These are phyloP conservation scores for Tenthredo livida DNA, from an alignment of 2,888 invertebrate genomes.

Conservation along the genomic window DNA sequence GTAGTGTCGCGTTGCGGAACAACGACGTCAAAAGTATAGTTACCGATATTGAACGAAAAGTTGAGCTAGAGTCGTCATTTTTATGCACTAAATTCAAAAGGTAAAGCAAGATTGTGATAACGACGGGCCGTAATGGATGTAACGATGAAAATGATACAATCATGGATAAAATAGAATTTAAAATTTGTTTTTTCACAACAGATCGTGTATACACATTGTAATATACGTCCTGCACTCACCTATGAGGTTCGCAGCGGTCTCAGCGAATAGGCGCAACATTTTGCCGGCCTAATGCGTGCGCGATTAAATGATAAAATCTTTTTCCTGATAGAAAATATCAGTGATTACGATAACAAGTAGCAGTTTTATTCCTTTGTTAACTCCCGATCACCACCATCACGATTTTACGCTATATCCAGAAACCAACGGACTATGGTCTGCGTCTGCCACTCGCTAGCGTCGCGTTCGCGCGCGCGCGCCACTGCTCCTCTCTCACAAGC, in stretches of 20 bases:
- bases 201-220: too few relatives aligned
- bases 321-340: too few relatives aligned
- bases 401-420: background rate
- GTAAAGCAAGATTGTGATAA: too few relatives aligned
- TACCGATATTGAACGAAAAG: background rate
- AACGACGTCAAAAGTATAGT: background rate
- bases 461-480: conserved; percentile 11
- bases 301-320: background rate
- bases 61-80: background rate
- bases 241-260: conserved; percentile 73
- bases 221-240: conserved; percentile 67
- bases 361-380: conserved; percentile 54
- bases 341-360: background rate
- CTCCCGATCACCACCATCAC: conserved; percentile 5
- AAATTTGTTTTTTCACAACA: too few relatives aligned
- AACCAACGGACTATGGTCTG: background rate
- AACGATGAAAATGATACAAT: too few relatives aligned
- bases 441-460: background rate
- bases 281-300: background rate
- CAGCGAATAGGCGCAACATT: conserved; percentile 74
- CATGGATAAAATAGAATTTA: too few relatives aligned
- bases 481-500: background rate
- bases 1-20: background rate
- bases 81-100: too few relatives aligned
- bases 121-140: too few relatives aligned